Evolutionary conservation across 2,113 vertebrate species (phyloP), one percentile per base, ranked within the genome.

Genomic region (Aspiorhynchus laticeps): DNA sequence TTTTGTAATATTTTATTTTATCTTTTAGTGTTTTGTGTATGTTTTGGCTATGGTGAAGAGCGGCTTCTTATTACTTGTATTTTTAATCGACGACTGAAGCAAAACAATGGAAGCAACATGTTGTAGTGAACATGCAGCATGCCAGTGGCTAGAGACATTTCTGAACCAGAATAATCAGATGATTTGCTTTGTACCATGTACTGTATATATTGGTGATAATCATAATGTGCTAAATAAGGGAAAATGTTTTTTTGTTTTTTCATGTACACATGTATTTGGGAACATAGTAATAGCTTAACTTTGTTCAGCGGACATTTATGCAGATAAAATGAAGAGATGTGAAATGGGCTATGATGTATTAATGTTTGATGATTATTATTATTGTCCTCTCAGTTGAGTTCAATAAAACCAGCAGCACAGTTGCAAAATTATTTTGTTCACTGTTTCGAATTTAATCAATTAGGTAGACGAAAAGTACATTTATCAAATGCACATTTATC

Each of bases 51-150:
- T 86, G 69, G 53, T 56, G 56, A 73, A 46, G 61, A 88, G 36
- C 10, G 67, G 48, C 67, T 75, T 85, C 73, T 63, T 69, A 88
- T 28, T 73, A 73, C 41, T 48, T 65, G 69, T 46, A 88, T 82
- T 90, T 76, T 80, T 67, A 67, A 87, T 87, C 69, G 77, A 82
- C 76, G 67, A 85, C 21, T 79, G 56, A 88, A 91, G 78, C 87
- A 80, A 76, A 77, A 75, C 81, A 82, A 82, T 63, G 56, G 59
- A 88, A 73, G 83, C 80, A 81, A 85, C 74, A 56, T 71, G 65
- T 36, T 71, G 65, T 83, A 83, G 65, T 83, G 86, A 87, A 89
- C 78, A 89, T 88, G 75, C 86, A 88, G 88, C 91, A 91, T 92
- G 89, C 85, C 83, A 69, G 67, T 91, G 84, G 78, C 86, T 89